Evolutionary conservation across 2,888 invertebrate species (phyloP), one percentile per base, ranked within the genome.

Genomic region (Nowickia ferox): DNA sequence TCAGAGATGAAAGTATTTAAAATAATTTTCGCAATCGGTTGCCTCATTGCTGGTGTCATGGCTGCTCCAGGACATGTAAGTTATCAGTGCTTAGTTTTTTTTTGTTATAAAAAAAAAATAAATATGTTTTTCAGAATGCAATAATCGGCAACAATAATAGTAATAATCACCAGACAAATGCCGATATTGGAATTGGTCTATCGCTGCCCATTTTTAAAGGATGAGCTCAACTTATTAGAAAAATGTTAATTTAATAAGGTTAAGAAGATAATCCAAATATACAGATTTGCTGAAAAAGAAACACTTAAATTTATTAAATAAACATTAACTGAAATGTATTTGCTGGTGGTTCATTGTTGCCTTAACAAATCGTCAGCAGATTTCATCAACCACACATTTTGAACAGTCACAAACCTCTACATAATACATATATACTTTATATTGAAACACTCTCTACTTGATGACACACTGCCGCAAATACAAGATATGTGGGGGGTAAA

Each of bases 1-100:
- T 4, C 30, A 74, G 46, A 15, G 5, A 68, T 71, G 55, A 71
- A 57, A 71, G 42, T 57, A 17, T 30, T 46, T 57, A 57, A 71
- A 57, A 22, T 46, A 30, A 13, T 71, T 44, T 15, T 57, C 2
- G 44, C n/a, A 17, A 19, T 71, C 22, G 22, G 11, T 44, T 44
- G 57, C 44, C 22, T 57, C n/a, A n/a, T 46, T 6, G 57, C 11
- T 15, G 40, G 17, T 44, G 44, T 6, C 3, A 30, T 57, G 11
- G 22, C n/a, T n/a, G n/a, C 9, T 44, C 15, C 57, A 30, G 71
- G 69, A 13, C 19, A 42, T 19, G 53, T 69, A 69, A 69, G 19
- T 42, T 22, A 13, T 22, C 1, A 22, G 22, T 17, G 3, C 1
- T 15, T 30, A 10, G 15, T 5, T 9, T 40, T 40, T 53, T 22